These are phyloP conservation scores for Sebastes cheni DNA, from an alignment of 2,797 vertebrate species.

Conservation along the genomic window DNA sequence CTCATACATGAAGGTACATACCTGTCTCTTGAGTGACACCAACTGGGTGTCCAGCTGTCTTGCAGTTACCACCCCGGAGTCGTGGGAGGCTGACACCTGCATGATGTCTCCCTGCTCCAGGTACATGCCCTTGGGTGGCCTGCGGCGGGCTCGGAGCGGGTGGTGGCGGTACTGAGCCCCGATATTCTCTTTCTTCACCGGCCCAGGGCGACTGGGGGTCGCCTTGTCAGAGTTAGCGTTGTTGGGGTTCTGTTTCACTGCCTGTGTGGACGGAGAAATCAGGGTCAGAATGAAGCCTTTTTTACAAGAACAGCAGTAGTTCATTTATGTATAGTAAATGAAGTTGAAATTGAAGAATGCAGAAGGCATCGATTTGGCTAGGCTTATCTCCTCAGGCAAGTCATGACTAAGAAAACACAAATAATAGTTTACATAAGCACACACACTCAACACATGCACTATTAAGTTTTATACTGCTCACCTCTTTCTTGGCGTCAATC, in stretches of 20 bases:
- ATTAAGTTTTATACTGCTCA: constrained; percentile 46
- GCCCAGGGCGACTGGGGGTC: constrained; percentile 75
- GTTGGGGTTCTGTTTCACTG: constrained; percentile 73
- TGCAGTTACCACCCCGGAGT: constrained; percentile 85
- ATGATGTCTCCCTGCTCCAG: constrained; percentile 89
- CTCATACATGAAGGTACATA: constrained; percentile 30
- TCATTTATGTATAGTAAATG: neutral
- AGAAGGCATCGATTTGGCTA: neutral
- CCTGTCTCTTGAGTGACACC: constrained; percentile 93
- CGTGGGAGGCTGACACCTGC: constrained; percentile 83
- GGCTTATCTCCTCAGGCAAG: neutral
- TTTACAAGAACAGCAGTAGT: neutral
- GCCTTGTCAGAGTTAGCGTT: constrained; percentile 65
- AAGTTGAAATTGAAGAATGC: neutral
- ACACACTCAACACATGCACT: neutral
- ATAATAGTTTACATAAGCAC: neutral
- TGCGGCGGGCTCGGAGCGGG: constrained; percentile 86
- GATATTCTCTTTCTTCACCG: constrained; percentile 86
- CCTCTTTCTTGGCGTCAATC: constrained; percentile 87
- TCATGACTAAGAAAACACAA: neutral
- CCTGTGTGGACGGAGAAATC: constrained; percentile 33
- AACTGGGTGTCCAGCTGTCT: constrained; percentile 90
- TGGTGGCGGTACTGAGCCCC: constrained; percentile 92
- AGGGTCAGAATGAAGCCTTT: too few relatives aligned
- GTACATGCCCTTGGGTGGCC: constrained; percentile 94